Percentiles rank a stretch among this genome's conserved stretches.
Evolutionary conservation across 2,888 invertebrate genomes (phyloP).

Genomic region (Rapana venosa): DNA sequence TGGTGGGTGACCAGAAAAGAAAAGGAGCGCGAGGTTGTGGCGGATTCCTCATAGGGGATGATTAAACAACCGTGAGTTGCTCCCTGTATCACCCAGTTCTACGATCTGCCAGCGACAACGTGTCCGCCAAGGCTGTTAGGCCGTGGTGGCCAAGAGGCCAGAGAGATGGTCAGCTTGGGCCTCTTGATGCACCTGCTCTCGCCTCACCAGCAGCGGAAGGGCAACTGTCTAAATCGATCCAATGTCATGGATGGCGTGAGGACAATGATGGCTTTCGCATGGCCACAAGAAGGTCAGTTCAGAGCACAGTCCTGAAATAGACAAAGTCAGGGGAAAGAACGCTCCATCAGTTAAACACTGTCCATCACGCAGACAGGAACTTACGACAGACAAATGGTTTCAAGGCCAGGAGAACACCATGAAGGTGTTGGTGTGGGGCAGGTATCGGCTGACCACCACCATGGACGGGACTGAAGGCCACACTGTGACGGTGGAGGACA

Average conservation of each 20-base stretch:
- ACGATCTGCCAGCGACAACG: conserved; percentile 3
- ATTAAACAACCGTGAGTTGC: not conserved
- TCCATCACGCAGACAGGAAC: not conserved
- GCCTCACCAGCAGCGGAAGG: not conserved
- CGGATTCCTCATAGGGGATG: not conserved
- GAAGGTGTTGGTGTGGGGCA: not conserved
- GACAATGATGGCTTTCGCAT: conserved; percentile 10
- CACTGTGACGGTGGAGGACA: not conserved
- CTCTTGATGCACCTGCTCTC: not conserved
- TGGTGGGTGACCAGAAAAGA: not conserved
- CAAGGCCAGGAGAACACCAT: not conserved
- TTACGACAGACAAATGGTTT: not conserved
- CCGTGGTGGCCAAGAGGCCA: not conserved
- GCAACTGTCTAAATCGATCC: not conserved
- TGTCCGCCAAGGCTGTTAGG: not conserved
- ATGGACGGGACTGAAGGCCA: not conserved
- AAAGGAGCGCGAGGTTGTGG: not conserved
- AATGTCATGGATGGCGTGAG: conserved; percentile 7
- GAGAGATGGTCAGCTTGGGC: not conserved
- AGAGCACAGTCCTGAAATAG: not conserved
- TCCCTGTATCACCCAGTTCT: not conserved
- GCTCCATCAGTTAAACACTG: not conserved
- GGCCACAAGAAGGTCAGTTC: not conserved
- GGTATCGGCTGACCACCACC: not conserved
- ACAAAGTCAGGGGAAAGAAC: not conserved